A percentile compares a stretch with the other conserved stretches of the same genome.
Conservation (phyloP, 2,888 invertebrate species). For the Glyphotaelius pellucidus region DNA sequence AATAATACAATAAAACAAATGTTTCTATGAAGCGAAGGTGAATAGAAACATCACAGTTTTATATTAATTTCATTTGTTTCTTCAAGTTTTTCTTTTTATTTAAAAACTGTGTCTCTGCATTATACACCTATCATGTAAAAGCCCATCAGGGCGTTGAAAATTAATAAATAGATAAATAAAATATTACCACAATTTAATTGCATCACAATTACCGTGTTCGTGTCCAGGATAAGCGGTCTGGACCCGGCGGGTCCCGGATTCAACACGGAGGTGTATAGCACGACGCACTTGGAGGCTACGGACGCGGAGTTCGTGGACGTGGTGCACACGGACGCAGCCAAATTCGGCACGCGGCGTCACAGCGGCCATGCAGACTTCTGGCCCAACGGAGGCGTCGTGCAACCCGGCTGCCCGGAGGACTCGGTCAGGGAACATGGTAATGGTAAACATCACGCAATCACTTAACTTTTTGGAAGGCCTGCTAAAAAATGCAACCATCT, state of each 20-base stretch:
- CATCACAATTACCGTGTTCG: background rate
- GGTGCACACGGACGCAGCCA: constrained; percentile 83
- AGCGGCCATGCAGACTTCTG: constrained; percentile 81
- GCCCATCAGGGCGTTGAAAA: too few relatives aligned
- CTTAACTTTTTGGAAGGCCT: too few relatives aligned
- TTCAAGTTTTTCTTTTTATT: too few relatives aligned
- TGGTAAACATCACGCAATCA: background rate
- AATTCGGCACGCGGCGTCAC: constrained; percentile 78
- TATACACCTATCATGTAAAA: too few relatives aligned
- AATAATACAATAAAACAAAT: too few relatives aligned
- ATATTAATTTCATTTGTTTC: too few relatives aligned
- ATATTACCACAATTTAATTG: background rate
- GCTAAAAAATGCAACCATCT: too few relatives aligned
- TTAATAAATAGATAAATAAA: too few relatives aligned
- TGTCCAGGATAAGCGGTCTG: constrained; percentile 77
- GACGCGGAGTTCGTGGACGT: constrained; percentile 82
- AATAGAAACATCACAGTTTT: too few relatives aligned
- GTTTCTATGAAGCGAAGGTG: too few relatives aligned
- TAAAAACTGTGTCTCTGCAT: too few relatives aligned
- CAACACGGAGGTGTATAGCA: constrained; percentile 76
- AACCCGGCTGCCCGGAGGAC: constrained; percentile 79
- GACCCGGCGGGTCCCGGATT: constrained; percentile 81
- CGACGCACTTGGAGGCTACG: constrained; percentile 74
- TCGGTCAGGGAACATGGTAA: constrained; percentile 72
- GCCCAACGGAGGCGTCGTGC: constrained; percentile 80